Evolutionary conservation across 2,113 vertebrate genomes (phyloP).

Genomic region (Fulica atra): DNA sequence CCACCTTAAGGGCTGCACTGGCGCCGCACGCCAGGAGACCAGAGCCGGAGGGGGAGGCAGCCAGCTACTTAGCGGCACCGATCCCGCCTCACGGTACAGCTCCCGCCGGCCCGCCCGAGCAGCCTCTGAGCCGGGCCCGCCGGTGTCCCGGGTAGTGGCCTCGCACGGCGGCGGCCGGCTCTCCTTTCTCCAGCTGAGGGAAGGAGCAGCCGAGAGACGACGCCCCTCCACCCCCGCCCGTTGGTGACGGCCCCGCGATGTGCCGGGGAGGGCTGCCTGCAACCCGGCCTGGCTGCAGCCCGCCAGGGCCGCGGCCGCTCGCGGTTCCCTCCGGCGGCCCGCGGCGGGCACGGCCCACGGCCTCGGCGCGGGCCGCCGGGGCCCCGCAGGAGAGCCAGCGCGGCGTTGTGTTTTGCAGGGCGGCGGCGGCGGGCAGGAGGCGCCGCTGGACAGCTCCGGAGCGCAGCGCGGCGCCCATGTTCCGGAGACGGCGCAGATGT

Average conservation of each 20-base stretch:
- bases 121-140: not conserved
- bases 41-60: constrained; percentile 52
- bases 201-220: not conserved
- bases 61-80: constrained; percentile 52
- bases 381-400: not conserved
- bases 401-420: not conserved
- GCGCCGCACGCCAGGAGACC: constrained; percentile 57
- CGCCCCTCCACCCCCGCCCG: too few species aligned
- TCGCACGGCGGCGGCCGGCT: not conserved
- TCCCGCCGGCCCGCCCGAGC: not conserved
- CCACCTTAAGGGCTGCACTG: constrained; percentile 12
- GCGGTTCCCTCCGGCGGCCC: not conserved
- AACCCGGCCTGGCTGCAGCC: not conserved
- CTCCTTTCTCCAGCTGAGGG: not conserved
- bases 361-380: not conserved
- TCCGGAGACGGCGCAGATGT: constrained; percentile 58
- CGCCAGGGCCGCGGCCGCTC: not conserved
- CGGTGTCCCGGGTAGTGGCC: not conserved
- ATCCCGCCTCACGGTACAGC: constrained; percentile 27
- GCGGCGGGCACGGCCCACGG: too few species aligned
- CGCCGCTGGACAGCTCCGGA: not conserved
- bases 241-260: not conserved
- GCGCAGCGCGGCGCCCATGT: constrained; percentile 47
- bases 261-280: not conserved
- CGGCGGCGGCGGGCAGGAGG: not conserved